Percentiles rank a stretch among this genome's conserved stretches.
These are phyloP conservation scores for Nomada hirtipes DNA, from an alignment of 2,888 invertebrate genomes.

Conservation along the genomic window DNA sequence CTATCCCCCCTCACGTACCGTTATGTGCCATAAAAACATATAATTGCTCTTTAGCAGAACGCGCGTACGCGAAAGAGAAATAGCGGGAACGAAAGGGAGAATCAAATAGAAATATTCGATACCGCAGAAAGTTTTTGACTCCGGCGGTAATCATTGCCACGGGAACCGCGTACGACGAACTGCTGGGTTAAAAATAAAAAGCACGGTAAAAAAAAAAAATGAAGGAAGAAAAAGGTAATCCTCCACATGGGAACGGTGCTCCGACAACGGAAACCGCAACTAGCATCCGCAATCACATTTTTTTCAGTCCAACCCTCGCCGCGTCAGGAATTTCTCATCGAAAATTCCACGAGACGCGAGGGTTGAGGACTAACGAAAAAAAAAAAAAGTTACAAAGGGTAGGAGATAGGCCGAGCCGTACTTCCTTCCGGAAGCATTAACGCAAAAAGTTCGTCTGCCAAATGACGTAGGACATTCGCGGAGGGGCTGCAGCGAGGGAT, in stretches of 20 bases:
- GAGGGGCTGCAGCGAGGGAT: slow-evolving; percentile 21
- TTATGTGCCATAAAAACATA: neutral
- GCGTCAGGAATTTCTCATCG: slow-evolving; percentile 60
- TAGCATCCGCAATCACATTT: slow-evolving; percentile 59
- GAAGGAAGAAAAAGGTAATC: slow-evolving; percentile 37
- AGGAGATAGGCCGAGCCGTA: slow-evolving; percentile 40
- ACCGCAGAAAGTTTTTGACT: neutral
- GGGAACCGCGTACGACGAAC: slow-evolving; percentile 1
- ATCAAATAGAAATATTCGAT: neutral
- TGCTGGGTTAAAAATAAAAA: neutral
- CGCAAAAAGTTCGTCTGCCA: slow-evolving; percentile 63
- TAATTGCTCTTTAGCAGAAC: neutral
- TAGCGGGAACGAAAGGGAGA: too few species aligned
- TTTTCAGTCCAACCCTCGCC: slow-evolving; percentile 38
- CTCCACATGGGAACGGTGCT: slow-evolving; percentile 20
- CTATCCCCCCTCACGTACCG: neutral
- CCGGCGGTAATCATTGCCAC: slow-evolving; percentile 8
- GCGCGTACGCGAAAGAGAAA: too few species aligned
- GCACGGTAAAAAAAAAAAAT: neutral
- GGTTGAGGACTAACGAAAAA: slow-evolving; percentile 4
- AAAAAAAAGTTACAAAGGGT: slow-evolving; percentile 43
- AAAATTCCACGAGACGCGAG: slow-evolving; percentile 44
- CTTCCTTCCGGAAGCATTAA: slow-evolving; percentile 51
- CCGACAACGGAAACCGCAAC: slow-evolving; percentile 51
- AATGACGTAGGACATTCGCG: slow-evolving; percentile 23